Evolutionary conservation across 2,113 vertebrate species (phyloP).

Genomic region (Lepisosteus oculatus): DNA sequence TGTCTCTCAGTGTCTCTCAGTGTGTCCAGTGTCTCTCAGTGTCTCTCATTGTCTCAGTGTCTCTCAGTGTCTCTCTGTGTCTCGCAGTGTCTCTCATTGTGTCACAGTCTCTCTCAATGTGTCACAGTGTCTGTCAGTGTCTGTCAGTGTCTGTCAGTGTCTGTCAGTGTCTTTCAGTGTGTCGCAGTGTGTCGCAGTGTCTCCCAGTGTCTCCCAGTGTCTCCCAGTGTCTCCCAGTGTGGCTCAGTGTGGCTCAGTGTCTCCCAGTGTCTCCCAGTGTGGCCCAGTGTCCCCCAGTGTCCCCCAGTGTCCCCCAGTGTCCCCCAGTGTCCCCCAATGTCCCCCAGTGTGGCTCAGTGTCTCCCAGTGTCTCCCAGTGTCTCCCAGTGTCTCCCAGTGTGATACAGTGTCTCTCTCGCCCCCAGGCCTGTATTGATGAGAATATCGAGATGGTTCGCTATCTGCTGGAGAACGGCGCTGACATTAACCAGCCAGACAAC

Average conservation of each 20-base stretch:
- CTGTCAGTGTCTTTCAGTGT: neutral
- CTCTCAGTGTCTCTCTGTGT: no score
- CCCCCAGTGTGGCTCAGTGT: neutral
- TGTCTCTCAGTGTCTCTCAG: no score
- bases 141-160: neutral
- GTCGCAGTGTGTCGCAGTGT: neutral
- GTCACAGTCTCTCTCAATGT: no score
- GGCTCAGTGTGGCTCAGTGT: neutral
- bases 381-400: neutral
- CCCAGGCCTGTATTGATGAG: conserved; percentile 77
- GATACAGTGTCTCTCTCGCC: neutral
- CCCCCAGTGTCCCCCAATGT: neutral
- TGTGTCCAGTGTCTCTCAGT: no score
- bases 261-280: neutral
- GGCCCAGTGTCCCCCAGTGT: neutral
- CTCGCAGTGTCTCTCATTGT: no score
- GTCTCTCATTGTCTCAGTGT: no score
- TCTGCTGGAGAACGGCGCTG: conserved; percentile 72
- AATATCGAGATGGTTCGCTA: conserved; percentile 79
- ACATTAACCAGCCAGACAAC: conserved; percentile 73
- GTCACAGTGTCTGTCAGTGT: no score
- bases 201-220: neutral
- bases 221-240: conserved; percentile 1
- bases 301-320: neutral
- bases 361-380: neutral